phyloP scores from a whole-genome alignment of 2,888 invertebrate species.

The Epicampocera succincta region DNA sequence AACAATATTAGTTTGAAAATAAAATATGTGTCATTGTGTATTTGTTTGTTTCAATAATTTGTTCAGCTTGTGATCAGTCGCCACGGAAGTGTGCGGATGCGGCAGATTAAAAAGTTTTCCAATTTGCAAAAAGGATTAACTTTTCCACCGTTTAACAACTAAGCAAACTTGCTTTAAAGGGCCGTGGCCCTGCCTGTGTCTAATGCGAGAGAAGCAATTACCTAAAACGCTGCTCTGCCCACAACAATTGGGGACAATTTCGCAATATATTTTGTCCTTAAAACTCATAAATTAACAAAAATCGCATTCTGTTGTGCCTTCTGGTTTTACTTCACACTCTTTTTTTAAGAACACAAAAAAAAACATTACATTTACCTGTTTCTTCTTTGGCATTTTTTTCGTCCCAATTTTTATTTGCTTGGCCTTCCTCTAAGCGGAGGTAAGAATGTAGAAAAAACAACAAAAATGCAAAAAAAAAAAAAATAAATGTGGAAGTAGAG shows the following conservation, averaged over 20 bases:
- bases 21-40: background rate
- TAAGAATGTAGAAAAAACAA: background rate
- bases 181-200: conserved; percentile 2
- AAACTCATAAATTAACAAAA: too few species aligned
- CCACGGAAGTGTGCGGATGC: background rate
- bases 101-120: background rate
- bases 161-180: background rate
- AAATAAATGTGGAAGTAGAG: conserved; percentile 46
- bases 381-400: too few species aligned
- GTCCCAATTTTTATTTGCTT: background rate
- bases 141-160: conserved; percentile 30
- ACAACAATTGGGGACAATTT: too few species aligned
- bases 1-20: conserved; percentile 16
- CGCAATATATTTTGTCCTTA: too few species aligned
- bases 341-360: too few species aligned
- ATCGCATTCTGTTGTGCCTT: too few species aligned
- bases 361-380: too few species aligned
- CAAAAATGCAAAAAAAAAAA: conserved; percentile 14
- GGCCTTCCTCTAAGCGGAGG: conserved; percentile 1
- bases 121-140: conserved; percentile 57
- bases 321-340: too few species aligned
- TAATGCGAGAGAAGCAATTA: conserved; percentile 16
- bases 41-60: conserved; percentile 54
- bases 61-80: conserved; percentile 27
- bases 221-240: too few species aligned